Evolutionary conservation across 2,888 invertebrate genomes (phyloP), one percentile per base, ranked within the genome.

Genomic region (Hoplodrina blanda): DNA sequence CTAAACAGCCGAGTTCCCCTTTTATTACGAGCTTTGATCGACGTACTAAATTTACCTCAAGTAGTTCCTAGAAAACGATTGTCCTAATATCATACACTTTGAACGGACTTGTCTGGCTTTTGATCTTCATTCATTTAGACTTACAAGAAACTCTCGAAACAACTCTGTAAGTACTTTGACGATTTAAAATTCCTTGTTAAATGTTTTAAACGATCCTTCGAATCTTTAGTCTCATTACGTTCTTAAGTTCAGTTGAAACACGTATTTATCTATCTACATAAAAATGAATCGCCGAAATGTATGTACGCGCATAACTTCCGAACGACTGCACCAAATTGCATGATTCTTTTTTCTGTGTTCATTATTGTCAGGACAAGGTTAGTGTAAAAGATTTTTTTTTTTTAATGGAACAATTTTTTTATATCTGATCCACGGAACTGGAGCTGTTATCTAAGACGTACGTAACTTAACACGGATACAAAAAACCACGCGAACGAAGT

Each of bases 51-150:
- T 49, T 15, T 44, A 57, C 41, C n/a, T 33, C 5, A 30, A 49
- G 1, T 49, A 30, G 30, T 55, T 49, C 37, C 46, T 20, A 30
- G 4, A 70, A 69, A 44, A 37, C 49, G 7, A 59, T 59, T 41
- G 25, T 33, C 37, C 25, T 30, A 49, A 37, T 30, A 49, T 19
- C 25, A 59, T 41, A 52, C 20, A 56, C 60, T 57, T 72, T n/a
- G 4, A 4, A 17, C 46, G 46, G 15, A 53, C 46, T 61, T 52
- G n/a, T 56, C 41, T 19, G 4, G 25, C 73, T 56, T 77, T 78
- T 78, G 56, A 78, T 73, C 62, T 57, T 49, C 41, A 62, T 53
- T 41, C 57, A 73, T 71, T 79, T 62, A 59, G 50, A 66, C n/a
- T 68, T 50, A 10, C 19, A n/a, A 76, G 55, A 56, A 56, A 56